Evolutionary conservation across 1,140 invertebrate species (phyloP), one percentile per base, ranked within the genome.

Genomic region (Apis dorsata): DNA sequence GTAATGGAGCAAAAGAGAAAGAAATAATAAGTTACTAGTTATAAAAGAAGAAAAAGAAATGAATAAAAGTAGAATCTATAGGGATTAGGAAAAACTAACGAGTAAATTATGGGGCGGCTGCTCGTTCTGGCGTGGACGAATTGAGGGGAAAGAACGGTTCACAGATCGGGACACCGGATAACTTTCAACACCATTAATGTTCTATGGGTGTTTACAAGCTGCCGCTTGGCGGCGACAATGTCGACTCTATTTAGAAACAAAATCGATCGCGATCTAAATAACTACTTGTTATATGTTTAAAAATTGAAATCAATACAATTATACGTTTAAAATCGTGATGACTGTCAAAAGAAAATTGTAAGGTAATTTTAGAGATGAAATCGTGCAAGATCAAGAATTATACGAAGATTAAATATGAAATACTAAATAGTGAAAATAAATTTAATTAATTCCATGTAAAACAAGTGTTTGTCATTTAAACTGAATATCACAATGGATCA

Each of bases 71-170:
- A 44, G 69, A 63, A 51, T 71, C 76, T 82, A 83, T 84, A 68
- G 76, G 81, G 84, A 82, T 71, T 69, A 78, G 83, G 72, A 83
- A 60, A 86, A 89, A 86, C 87, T 92, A 92, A 92, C 91, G 91
- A 92, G 91, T 90, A 91, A 92, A 92, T 92, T 91, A 91, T 90
- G 89, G 92, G 88, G 91, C 79, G 87, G 89, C 82, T 87, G 88
- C 86, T 89, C 85, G 82, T 55, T 82, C 82, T 77, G 60, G 68
- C 77, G 82, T 83, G 80, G 80, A 80, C 83, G 79, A 85, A 84
- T 75, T 62, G 76, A 72, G 76, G 74, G 68, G 68, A 44, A 65
- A 62, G 76, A 51, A 83, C 66, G 85, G 72, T 75, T 80, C 55
- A 73, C 83, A 88, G 88, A 91, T 89, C 84, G 87, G 80, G 57